Evolutionary conservation across 2,113 vertebrate species (phyloP), one percentile per base, ranked within the genome.

Genomic region (Jaculus jaculus): DNA sequence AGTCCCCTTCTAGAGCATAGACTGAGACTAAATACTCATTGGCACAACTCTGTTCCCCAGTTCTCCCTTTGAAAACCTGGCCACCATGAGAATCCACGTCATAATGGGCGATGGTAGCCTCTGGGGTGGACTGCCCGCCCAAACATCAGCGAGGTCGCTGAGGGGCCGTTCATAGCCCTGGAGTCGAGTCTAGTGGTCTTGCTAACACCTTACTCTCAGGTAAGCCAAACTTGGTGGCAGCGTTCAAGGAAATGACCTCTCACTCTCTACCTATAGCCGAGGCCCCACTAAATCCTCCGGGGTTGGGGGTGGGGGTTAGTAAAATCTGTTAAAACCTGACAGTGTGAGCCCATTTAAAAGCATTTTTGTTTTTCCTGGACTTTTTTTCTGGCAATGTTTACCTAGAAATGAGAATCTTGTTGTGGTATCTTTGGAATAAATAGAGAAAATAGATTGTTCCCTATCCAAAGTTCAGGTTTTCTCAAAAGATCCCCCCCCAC

Each of bases 391-490:
- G 80, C 94, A 91, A 95, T 18, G 69, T 6, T 24, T 1, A 65
- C 47, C 84, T 83, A 93, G 89, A 96, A 96, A 94, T 91, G 94
- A 92, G 91, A 95, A 84, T 73, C 78, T 13, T 87, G 7, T 81
- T 90, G 82, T 37, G 60, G 37, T 61, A 88, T 66, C 54, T 37
- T 82, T 93, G 77, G 54, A 13, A 60, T 83, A 95, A 96, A 95
- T 8, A 94, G 13, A 1, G 92, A 87, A 10, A 90, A 89, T 90
- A 66, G 65, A 97, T 93, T 94, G 39, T 42, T 73, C 74, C 15
- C 85, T 96, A 73, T 90, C 83, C 93, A 97, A 96, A 97, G 69
- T 96, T 86, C 37, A 86, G 87, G 83, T 97, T 72, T 93, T 95
- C 95, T 93, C 65, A 47, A 84, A 73, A 84, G 86, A 93, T 58